A percentile compares a stretch with the other conserved stretches of the same genome.
Evolutionary conservation across 2,888 invertebrate species (phyloP).

Genomic region (Limnephilus marmoratus): DNA sequence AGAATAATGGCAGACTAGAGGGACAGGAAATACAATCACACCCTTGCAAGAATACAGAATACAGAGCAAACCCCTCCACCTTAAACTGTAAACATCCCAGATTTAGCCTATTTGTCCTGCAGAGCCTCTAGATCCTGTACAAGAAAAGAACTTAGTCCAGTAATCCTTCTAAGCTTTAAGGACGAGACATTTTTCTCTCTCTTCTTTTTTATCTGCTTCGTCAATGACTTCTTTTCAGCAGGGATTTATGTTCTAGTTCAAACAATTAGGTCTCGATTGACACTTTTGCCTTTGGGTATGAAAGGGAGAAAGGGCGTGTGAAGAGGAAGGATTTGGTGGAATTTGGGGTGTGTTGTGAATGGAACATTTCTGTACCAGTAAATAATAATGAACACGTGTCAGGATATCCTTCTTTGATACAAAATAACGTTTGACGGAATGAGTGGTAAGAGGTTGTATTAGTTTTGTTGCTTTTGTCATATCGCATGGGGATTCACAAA

Average conservation of each 20-base stretch:
- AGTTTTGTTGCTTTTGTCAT: not conserved
- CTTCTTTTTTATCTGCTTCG: not conserved
- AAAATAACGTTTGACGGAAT: not conserved
- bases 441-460: not conserved
- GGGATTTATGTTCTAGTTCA: constrained; percentile 24
- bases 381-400: not conserved
- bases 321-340: not conserved
- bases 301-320: not conserved
- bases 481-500: not conserved
- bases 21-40: not conserved
- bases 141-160: not conserved
- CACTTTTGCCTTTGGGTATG: not conserved
- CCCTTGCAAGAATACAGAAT: not conserved
- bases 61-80: constrained; percentile 2
- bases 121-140: not conserved
- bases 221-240: not conserved
- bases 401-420: not conserved
- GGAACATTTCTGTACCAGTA: not conserved
- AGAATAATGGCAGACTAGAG: not conserved
- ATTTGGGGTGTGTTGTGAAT: not conserved
- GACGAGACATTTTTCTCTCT: not conserved
- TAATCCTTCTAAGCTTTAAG: constrained; percentile 10
- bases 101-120: constrained; percentile 11
- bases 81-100: constrained; percentile 13
- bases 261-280: constrained; percentile 17